These are phyloP conservation scores for Glyptemys insculpta DNA, from an alignment of 2,797 vertebrate genomes.

Conservation along the genomic window DNA sequence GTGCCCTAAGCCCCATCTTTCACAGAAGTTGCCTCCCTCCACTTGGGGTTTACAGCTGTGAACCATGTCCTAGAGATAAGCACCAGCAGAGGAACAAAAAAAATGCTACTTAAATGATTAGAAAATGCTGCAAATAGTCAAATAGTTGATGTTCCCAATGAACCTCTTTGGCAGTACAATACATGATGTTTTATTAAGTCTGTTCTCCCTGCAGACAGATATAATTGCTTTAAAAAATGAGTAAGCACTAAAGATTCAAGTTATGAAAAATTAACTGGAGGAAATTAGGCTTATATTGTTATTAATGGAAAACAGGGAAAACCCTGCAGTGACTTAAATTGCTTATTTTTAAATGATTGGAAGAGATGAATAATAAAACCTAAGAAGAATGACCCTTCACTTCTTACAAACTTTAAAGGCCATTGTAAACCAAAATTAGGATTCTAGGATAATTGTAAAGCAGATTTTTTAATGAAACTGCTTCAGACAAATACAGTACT, in stretches of 20 bases:
- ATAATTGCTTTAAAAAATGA: slow-evolving; percentile 60
- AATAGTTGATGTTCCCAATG: not conserved
- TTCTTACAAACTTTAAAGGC: slow-evolving; percentile 35
- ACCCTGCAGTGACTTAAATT: not conserved
- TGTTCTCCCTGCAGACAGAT: slow-evolving; percentile 48
- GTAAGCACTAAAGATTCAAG: slow-evolving; percentile 48
- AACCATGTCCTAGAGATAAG: not conserved
- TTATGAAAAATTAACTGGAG: slow-evolving; percentile 48
- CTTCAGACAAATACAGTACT: slow-evolving; percentile 59
- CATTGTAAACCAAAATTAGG: slow-evolving; percentile 19
- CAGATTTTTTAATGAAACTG: slow-evolving; percentile 54
- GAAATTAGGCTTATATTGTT: slow-evolving; percentile 63
- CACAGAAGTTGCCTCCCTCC: not conserved
- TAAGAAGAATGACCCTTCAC: slow-evolving; percentile 29
- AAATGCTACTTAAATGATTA: slow-evolving; percentile 31
- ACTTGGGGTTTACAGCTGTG: not conserved
- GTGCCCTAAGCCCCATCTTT: not conserved
- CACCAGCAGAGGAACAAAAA: slow-evolving; percentile 15
- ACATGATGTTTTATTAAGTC: slow-evolving; percentile 48
- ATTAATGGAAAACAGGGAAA: slow-evolving; percentile 47
- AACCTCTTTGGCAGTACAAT: slow-evolving; percentile 34
- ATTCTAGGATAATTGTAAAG: slow-evolving; percentile 45
- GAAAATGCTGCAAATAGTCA: not conserved
- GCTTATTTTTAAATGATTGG: slow-evolving; percentile 34
- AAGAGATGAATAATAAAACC: slow-evolving; percentile 51